These are phyloP conservation scores for Myathropa florea DNA, from an alignment of 2,888 invertebrate species.

Conservation along the genomic window DNA sequence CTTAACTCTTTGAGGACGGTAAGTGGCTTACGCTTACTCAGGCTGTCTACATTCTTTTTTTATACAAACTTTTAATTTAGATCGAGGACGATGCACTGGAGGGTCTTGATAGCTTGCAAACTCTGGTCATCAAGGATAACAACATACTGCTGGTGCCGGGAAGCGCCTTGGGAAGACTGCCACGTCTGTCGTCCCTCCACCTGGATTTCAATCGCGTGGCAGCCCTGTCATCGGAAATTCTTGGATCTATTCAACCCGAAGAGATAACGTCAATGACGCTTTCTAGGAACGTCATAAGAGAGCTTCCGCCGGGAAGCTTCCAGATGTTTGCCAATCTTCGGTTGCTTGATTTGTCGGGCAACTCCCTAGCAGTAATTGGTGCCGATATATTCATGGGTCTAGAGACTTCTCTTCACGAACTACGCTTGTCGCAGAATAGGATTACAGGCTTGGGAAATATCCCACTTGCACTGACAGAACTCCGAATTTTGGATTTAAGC, in stretches of 20 bases:
- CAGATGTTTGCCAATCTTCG: slow-evolving; percentile 87
- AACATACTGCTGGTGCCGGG: slow-evolving; percentile 93
- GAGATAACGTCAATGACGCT: slow-evolving; percentile 88
- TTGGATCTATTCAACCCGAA: slow-evolving; percentile 86
- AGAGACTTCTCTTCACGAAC: slow-evolving; percentile 86
- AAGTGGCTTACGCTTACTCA: slow-evolving; percentile 77
- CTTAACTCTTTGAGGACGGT: slow-evolving; percentile 93
- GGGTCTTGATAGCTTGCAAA: slow-evolving; percentile 88
- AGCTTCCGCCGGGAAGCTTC: slow-evolving; percentile 90
- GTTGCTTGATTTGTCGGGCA: slow-evolving; percentile 89
- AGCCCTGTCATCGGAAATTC: slow-evolving; percentile 89
- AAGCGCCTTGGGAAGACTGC: slow-evolving; percentile 89
- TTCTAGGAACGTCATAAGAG: slow-evolving; percentile 92
- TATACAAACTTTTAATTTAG: slow-evolving; percentile 81
- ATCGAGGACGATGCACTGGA: slow-evolving; percentile 94
- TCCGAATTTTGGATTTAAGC: slow-evolving; percentile 88
- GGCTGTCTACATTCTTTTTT: background rate
- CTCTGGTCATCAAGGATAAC: slow-evolving; percentile 91
- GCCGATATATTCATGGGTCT: slow-evolving; percentile 89
- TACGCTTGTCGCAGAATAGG: slow-evolving; percentile 88
- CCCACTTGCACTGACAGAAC: slow-evolving; percentile 84
- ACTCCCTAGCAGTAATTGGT: slow-evolving; percentile 87
- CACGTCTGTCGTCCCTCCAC: slow-evolving; percentile 87
- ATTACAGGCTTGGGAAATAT: slow-evolving; percentile 86
- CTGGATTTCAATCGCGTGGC: slow-evolving; percentile 93